A percentile compares a stretch with the other conserved stretches of the same genome.
Conservation (phyloP, 2,888 invertebrate species). For the Thymelicus acteon region DNA sequence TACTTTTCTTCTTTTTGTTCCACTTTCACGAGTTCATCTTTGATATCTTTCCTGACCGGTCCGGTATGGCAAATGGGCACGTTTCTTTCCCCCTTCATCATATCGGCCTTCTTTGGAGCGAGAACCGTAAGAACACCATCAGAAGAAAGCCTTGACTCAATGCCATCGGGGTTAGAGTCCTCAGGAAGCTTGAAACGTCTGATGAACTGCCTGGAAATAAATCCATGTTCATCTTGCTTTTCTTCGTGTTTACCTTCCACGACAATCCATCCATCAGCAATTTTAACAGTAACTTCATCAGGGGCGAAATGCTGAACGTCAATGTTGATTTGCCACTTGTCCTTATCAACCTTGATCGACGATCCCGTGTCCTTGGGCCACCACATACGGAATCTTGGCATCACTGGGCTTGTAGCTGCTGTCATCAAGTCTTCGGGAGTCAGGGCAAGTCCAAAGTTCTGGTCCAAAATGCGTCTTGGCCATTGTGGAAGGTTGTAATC, state of each 20-base stretch:
- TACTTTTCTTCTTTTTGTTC: constrained; percentile 42
- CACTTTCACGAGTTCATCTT: constrained; percentile 45
- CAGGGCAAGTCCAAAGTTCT: constrained; percentile 72
- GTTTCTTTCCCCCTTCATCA: constrained; percentile 71
- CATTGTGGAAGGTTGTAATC: constrained; percentile 68
- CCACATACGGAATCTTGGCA: constrained; percentile 60
- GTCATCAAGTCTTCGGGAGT: constrained; percentile 69
- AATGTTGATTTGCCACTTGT: constrained; percentile 87
- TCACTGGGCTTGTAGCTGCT: constrained; percentile 58
- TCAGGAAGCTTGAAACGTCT: constrained; percentile 90
- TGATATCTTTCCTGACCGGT: constrained; percentile 71
- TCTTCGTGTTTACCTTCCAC: constrained; percentile 93
- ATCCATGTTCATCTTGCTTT: constrained; percentile 90
- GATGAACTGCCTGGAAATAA: constrained; percentile 89
- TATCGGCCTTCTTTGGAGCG: constrained; percentile 80
- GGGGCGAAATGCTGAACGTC: constrained; percentile 92
- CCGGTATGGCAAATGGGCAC: constrained; percentile 86
- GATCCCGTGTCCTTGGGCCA: constrained; percentile 75
- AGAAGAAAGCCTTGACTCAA: constrained; percentile 90
- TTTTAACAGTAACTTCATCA: constrained; percentile 91
- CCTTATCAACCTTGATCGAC: constrained; percentile 79
- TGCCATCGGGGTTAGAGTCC: constrained; percentile 88
- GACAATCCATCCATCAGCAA: constrained; percentile 87
- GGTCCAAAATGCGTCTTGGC: constrained; percentile 71
- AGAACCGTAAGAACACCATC: constrained; percentile 90